Conservation (phyloP, 2,888 invertebrate genomes). For the Conchocele bisecta region DNA sequence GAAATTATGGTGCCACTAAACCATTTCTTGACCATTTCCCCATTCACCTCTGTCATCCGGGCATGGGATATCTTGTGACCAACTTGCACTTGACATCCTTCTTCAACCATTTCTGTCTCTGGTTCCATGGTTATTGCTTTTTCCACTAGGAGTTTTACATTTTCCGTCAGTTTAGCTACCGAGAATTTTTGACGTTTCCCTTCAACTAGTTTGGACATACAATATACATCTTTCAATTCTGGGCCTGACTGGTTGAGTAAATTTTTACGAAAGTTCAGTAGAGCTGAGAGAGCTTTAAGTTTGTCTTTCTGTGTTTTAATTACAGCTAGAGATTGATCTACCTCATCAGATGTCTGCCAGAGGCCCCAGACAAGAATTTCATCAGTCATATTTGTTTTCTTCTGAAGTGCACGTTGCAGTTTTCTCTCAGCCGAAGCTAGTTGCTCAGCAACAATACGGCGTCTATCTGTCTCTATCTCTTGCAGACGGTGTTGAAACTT, state of each 20-base stretch:
- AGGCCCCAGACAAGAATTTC: slow-evolving; percentile 43
- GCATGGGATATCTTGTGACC: no score
- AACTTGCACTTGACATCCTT: no score
- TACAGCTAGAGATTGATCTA: slow-evolving; percentile 23
- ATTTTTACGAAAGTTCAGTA: slow-evolving; percentile 27
- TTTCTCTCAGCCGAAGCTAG: slow-evolving; percentile 11
- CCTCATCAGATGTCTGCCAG: slow-evolving; percentile 43
- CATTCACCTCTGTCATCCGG: no score
- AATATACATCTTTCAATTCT: no score
- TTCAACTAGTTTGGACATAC: slow-evolving; percentile 15
- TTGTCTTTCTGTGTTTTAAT: slow-evolving; percentile 38
- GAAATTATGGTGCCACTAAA: no score
- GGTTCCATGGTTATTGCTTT: slow-evolving; percentile 23
- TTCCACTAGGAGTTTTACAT: slow-evolving; percentile 20
- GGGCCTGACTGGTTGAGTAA: slow-evolving; percentile 26
- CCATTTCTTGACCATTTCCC: no score
- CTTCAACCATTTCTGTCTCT: no score
- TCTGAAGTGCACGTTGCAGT: slow-evolving; percentile 14
- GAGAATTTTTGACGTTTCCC: slow-evolving; percentile 18
- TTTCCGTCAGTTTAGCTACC: slow-evolving; percentile 24
- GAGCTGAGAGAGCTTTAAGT: slow-evolving; percentile 24
- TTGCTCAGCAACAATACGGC: slow-evolving; percentile 19
- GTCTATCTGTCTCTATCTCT: slow-evolving; percentile 37
- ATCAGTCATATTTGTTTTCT: slow-evolving; percentile 18
- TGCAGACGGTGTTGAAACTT: slow-evolving; percentile 31